Conservation (phyloP, 2,113 vertebrate genomes). For the Elaphurus davidianus region DNA sequence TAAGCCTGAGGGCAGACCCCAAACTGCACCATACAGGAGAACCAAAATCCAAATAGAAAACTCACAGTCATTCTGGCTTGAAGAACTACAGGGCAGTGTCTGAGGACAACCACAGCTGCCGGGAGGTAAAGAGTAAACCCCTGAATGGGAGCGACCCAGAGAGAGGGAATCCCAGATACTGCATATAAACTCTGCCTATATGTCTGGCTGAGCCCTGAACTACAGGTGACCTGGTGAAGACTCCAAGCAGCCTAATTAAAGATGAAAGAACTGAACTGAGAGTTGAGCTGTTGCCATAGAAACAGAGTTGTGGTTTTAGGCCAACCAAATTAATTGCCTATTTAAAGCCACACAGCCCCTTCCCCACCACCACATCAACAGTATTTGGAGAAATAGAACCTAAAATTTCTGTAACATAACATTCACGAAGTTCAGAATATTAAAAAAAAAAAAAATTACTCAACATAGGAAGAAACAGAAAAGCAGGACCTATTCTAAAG, state of each 20-base stretch:
- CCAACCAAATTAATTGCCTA: background rate
- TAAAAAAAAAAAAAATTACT: background rate
- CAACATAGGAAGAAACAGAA: constrained; percentile 8
- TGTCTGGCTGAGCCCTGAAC: background rate
- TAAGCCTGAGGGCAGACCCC: background rate
- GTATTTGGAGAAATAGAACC: constrained; percentile 9
- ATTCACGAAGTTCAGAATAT: background rate
- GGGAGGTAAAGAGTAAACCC: background rate
- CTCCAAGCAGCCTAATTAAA: background rate
- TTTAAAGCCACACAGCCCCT: background rate
- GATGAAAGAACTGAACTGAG: background rate
- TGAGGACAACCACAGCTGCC: background rate
- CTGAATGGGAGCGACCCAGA: background rate
- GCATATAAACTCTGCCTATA: background rate
- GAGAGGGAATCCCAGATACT: background rate
- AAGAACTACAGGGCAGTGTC: background rate
- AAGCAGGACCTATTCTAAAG: background rate
- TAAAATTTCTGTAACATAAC: background rate
- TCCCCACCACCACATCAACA: background rate
- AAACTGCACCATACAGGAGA: background rate
- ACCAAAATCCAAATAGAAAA: background rate
- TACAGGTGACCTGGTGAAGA: background rate
- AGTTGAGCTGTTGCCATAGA: background rate
- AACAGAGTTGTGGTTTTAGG: background rate
- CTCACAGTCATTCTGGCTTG: background rate